Percentiles rank a stretch among this genome's conserved stretches.
phyloP scores from a whole-genome alignment of 2,113 vertebrate genomes.

The Camelus bactrianus region DNA sequence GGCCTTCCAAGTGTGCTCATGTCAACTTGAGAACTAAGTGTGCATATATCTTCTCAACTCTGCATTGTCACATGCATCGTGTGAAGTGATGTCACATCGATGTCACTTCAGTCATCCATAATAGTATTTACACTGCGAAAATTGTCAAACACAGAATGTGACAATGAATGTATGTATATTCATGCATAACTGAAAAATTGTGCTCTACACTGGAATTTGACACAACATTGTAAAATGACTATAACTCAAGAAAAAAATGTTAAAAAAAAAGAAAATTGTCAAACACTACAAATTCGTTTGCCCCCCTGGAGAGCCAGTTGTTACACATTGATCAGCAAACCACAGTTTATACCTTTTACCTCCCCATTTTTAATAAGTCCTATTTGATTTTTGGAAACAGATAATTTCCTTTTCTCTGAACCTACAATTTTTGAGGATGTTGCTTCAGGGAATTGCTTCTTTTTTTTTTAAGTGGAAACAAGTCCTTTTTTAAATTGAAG shows the following conservation, averaged over 20 bases:
- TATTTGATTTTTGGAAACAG: not conserved
- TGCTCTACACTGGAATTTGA: too few relatives aligned
- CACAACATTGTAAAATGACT: too few relatives aligned
- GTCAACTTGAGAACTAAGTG: not conserved
- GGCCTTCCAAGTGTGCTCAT: not conserved
- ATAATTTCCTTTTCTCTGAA: not conserved
- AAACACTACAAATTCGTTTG: not conserved
- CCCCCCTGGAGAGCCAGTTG: not conserved
- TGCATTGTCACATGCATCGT: not conserved
- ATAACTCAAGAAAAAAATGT: too few relatives aligned
- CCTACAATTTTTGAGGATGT: not conserved
- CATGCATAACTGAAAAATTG: too few relatives aligned
- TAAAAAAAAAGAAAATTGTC: not conserved
- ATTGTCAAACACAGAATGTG: not conserved
- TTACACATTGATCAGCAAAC: not conserved
- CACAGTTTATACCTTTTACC: not conserved
- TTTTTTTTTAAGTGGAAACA: not conserved
- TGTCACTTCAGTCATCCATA: not conserved
- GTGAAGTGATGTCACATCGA: not conserved
- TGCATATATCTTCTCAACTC: not conserved
- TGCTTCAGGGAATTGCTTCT: constrained; percentile 47
- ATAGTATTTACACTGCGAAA: not conserved
- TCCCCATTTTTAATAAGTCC: not conserved
- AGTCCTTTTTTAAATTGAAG: too few relatives aligned
- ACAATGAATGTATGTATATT: too few relatives aligned